Base-by-base conservation (phyloP, 1,140 invertebrate genomes). In the Drosophila nikananu region DNA sequence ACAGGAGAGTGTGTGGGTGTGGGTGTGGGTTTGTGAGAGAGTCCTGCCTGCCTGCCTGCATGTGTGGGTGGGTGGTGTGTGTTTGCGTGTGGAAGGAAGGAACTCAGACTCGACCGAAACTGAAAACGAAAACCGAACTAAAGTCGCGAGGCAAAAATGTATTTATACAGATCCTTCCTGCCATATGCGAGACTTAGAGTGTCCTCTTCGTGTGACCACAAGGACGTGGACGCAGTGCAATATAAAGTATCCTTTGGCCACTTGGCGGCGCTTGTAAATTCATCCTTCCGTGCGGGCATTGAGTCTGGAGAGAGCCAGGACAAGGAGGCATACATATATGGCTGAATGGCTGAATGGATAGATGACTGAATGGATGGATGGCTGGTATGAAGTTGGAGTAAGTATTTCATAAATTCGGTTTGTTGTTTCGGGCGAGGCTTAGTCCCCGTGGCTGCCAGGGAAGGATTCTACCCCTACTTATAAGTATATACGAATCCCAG, bases 81-180 rank as follows among this genome's bases (percentile, higher is more conserved):
- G 17, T 74, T n/a, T 49, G 44, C 23, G 60, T 46, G n/a, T 25
- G 73, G 32, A 12, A 37, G 39, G 42, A 44, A 32, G 37, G 46
- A 73, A 62, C 30, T 37, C 32, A 2, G 3, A 12, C 32, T 35
- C 35, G 5, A 17, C 23, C 27, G 15, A 25, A 60, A 77, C 59
- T 70, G 61, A 83, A 83, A 79, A 75, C 51, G 73, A 73, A 78
- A 78, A 64, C 42, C 37, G 42, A 59, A 66, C 48, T 67, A 48
- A 75, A 86, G 67, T 87, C 74, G 62, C 49, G 44, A 32, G 49
- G 61, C 65, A 80, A 62, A 60, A 71, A 81, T 78, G 54, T 67
- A 73, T 62, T 71, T 77, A 65, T 63, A 62, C 49, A 68, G n/a
- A 42, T 35, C 60, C 60, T 25, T 9, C 1, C 32, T 15, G 48